These are phyloP conservation scores for Lithophane ornitopus DNA, from an alignment of 2,888 invertebrate genomes.

Conservation along the genomic window DNA sequence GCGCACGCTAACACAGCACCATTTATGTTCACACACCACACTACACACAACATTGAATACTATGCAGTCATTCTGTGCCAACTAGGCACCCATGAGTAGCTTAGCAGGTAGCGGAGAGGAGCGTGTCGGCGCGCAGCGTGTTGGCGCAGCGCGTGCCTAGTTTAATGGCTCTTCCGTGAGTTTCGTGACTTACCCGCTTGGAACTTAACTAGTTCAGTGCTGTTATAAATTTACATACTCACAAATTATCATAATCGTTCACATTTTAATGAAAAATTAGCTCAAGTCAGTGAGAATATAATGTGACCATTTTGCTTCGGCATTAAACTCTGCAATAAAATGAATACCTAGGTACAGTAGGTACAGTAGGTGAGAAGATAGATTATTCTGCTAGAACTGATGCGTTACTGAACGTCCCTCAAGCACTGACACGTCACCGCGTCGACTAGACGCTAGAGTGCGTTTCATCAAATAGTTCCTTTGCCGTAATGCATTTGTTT, in stretches of 20 bases:
- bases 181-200: conserved; percentile 51
- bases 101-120: conserved; percentile 4
- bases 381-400: neutral
- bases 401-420: neutral
- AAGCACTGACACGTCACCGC: neutral
- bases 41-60: conserved; percentile 5
- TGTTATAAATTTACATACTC: conserved; percentile 58
- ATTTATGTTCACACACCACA: conserved; percentile 23
- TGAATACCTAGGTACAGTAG: neutral
- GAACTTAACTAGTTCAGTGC: conserved; percentile 48
- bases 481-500: too few relatives aligned
- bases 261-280: conserved; percentile 31
- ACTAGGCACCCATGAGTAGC: neutral
- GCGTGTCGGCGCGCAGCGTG: conserved; percentile 18
- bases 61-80: neutral
- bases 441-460: neutral
- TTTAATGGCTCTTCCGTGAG: conserved; percentile 57
- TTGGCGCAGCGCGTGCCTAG: conserved; percentile 19
- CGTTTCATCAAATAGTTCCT: too few relatives aligned
- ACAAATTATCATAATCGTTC: conserved; percentile 48
- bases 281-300: conserved; percentile 20
- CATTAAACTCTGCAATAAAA: neutral
- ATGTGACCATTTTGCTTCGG: conserved; percentile 1
- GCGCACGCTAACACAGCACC: conserved; percentile 52
- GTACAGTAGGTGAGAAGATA: neutral